phyloP scores from a whole-genome alignment of 2,888 invertebrate species.

The Drymonia ruficornis region DNA sequence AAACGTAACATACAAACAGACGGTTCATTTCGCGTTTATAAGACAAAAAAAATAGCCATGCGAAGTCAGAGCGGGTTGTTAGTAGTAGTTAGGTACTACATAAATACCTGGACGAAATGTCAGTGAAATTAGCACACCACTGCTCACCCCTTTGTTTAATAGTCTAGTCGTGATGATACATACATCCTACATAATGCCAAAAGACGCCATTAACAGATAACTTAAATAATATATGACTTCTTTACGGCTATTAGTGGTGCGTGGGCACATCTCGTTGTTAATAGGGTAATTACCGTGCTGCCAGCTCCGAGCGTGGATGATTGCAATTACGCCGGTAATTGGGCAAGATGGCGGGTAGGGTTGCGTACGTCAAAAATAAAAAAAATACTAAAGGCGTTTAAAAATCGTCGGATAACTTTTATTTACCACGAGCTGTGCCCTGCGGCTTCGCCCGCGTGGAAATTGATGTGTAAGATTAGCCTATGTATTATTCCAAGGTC shows the following conservation, averaged over 20 bases:
- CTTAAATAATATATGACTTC: slow-evolving; percentile 19
- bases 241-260: slow-evolving; percentile 22
- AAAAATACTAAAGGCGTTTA: too few species aligned
- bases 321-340: slow-evolving; percentile 8
- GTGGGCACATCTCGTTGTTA: slow-evolving; percentile 22
- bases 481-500: too few species aligned
- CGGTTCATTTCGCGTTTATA: too few species aligned
- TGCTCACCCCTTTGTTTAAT: not conserved
- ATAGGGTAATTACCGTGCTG: slow-evolving; percentile 26
- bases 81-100: too few species aligned
- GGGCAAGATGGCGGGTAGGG: not conserved
- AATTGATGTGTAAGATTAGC: too few species aligned
- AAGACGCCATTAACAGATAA: not conserved
- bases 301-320: slow-evolving; percentile 12
- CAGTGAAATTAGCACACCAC: not conserved
- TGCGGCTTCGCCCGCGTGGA: too few species aligned
- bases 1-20: too few species aligned
- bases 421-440: too few species aligned
- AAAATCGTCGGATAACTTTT: too few species aligned
- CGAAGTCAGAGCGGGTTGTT: too few species aligned
- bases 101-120: not conserved
- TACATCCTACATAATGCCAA: not conserved
- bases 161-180: not conserved
- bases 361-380: not conserved
- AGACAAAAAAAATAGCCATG: too few species aligned